These are phyloP conservation scores for Dolichotis patagonum DNA, from an alignment of 2,113 vertebrate genomes.

Conservation along the genomic window DNA sequence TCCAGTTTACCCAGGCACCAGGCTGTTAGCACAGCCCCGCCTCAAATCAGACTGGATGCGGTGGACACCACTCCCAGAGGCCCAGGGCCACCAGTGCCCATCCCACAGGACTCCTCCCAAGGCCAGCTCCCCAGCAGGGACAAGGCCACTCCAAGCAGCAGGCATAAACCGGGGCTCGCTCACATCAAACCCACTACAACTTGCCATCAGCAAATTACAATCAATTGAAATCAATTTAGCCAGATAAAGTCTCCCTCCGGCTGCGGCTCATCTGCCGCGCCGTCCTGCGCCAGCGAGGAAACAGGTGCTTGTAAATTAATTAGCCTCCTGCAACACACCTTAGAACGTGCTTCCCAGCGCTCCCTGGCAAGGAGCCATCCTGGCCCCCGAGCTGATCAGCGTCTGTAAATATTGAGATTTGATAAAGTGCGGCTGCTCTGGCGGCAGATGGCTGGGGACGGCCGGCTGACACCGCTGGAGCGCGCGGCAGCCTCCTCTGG, in stretches of 20 bases:
- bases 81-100: not conserved
- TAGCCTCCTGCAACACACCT: slow-evolving; percentile 94
- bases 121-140: not conserved
- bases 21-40: not conserved
- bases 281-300: slow-evolving; percentile 89
- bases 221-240: slow-evolving; percentile 90
- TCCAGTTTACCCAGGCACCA: not conserved
- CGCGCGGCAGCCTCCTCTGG: slow-evolving; percentile 91
- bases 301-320: slow-evolving; percentile 97
- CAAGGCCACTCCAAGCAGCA: not conserved
- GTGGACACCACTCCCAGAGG: not conserved
- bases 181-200: slow-evolving; percentile 83
- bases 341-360: slow-evolving; percentile 89
- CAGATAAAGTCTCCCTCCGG: slow-evolving; percentile 85
- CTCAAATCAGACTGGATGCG: not conserved
- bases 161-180: slow-evolving; percentile 58
- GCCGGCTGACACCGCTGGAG: slow-evolving; percentile 88
- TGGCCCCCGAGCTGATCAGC: slow-evolving; percentile 92
- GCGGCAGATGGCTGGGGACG: slow-evolving; percentile 94
- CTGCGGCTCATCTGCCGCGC: slow-evolving; percentile 87
- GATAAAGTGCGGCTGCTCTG: slow-evolving; percentile 93
- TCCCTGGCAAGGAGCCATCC: slow-evolving; percentile 92
- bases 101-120: not conserved
- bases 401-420: slow-evolving; percentile 97
- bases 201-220: slow-evolving; percentile 88